Evolutionary conservation across 2,888 invertebrate genomes (phyloP), one percentile per base, ranked within the genome.

Genomic region (Neoascia interrupta): DNA sequence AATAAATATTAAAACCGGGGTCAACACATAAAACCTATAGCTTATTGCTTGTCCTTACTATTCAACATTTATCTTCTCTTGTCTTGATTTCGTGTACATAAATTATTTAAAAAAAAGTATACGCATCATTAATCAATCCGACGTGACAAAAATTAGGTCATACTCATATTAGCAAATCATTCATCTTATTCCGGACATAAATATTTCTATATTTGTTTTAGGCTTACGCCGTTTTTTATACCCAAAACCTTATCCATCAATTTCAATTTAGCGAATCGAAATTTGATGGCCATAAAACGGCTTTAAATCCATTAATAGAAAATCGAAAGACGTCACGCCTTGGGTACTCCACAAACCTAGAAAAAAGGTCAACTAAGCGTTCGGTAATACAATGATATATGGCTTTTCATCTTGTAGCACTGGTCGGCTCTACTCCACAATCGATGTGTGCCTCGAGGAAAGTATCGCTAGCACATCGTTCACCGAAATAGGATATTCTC

Each of bases 301-400:
- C 61, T 72, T 72, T 60, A 79, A 79, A 79, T 79, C 54, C 60
- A 79, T 73, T 66, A 79, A 68, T 66, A 73, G 66, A 68, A 79
- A 60, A 79, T 79, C 66, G 56, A 72, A n/a, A 56, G 31, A 36
- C 54, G 47, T 53, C 56, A 64, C 70, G 70, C 58, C 16, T 58
- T 34, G 10, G 36, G 41, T 43, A 41, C 41, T 34, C 18, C 37
- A 8, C 5, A 51, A 51, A 66, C 6, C 43, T 28, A 28, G 61
- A 45, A 47, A 63, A 53, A 34, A 66, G 79, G 54, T 66, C 60
- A 43, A 49, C 54, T 60, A 53, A 66, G 54, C 47, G 72, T 79
- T 60, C 37, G 18, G 37, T 66, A 49, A 66, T 66, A 41, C 66
- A 45, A 49, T 79, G 76, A 79, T 79, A 72, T 72, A 72, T 76